Conservation (phyloP, 2,888 invertebrate species). For the Petrolisthes cinctipes region DNA sequence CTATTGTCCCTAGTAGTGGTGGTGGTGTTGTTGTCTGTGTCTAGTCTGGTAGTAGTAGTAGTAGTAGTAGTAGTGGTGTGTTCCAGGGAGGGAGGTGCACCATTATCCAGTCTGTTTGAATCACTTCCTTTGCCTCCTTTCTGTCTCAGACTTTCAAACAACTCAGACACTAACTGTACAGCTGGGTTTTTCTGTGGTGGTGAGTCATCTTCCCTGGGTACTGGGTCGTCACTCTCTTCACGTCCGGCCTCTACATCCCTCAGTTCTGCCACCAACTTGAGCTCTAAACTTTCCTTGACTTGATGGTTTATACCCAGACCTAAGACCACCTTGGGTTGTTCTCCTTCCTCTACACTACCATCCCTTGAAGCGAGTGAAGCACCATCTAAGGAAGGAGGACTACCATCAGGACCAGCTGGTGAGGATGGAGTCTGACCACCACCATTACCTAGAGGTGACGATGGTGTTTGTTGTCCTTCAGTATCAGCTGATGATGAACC, state of each 20-base stretch:
- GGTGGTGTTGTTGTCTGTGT: neutral
- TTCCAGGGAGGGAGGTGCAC: slow-evolving; percentile 29
- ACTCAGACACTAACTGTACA: slow-evolving; percentile 83
- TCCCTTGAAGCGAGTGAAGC: slow-evolving; percentile 53
- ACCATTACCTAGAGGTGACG: slow-evolving; percentile 53
- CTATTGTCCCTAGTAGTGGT: slow-evolving; percentile 4
- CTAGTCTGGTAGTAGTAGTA: neutral
- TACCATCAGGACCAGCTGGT: slow-evolving; percentile 45
- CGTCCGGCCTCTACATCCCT: slow-evolving; percentile 82
- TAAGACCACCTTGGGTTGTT: slow-evolving; percentile 30
- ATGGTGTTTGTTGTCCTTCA: slow-evolving; percentile 61
- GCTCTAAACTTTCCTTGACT: slow-evolving; percentile 79
- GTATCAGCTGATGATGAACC: slow-evolving; percentile 65
- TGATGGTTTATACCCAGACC: slow-evolving; percentile 52
- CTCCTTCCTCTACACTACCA: slow-evolving; percentile 57
- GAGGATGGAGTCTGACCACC: slow-evolving; percentile 51
- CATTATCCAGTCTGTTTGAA: slow-evolving; percentile 39
- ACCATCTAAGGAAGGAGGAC: slow-evolving; percentile 56
- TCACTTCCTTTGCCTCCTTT: slow-evolving; percentile 47
- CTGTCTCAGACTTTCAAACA: slow-evolving; percentile 80
- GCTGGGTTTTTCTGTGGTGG: slow-evolving; percentile 74
- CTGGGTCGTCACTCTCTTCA: slow-evolving; percentile 53
- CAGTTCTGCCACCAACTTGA: slow-evolving; percentile 85
- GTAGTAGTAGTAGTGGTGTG: slow-evolving; percentile 2
- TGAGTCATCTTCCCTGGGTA: slow-evolving; percentile 1